phyloP scores from a whole-genome alignment of 2,888 invertebrate genomes.

The Drosophila diplacantha region DNA sequence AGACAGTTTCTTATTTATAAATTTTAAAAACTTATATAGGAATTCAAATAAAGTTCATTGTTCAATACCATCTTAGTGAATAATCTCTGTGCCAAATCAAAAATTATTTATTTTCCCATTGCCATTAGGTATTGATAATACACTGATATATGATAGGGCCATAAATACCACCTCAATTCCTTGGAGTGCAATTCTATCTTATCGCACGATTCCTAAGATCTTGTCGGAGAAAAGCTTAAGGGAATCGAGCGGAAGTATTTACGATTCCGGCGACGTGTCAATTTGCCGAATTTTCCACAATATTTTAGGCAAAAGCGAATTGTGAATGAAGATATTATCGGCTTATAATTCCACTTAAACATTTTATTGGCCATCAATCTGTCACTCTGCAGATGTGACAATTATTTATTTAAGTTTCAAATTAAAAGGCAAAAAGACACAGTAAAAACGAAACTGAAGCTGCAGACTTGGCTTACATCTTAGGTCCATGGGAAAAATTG shows the following conservation, averaged over 20 bases:
- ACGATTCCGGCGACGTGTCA: not conserved
- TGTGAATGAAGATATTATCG: not conserved
- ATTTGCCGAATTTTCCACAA: not conserved
- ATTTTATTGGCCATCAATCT: conserved; percentile 5
- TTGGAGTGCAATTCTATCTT: conserved; percentile 24
- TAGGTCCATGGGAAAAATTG: conserved; percentile 2
- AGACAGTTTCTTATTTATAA: no score
- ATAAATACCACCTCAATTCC: conserved; percentile 6
- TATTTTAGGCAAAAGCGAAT: not conserved
- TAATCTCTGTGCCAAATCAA: conserved; percentile 29
- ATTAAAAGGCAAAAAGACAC: not conserved
- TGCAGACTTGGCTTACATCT: not conserved
- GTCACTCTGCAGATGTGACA: not conserved
- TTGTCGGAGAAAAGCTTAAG: conserved; percentile 2
- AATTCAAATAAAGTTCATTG: not conserved
- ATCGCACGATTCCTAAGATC: conserved; percentile 14
- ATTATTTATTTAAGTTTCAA: not conserved
- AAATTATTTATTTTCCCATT: conserved; percentile 26
- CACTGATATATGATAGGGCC: conserved; percentile 4
- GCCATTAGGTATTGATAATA: conserved; percentile 7
- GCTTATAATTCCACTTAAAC: not conserved
- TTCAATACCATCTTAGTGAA: conserved; percentile 9
- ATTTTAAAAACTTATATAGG: not conserved
- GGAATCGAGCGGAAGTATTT: conserved; percentile 11
- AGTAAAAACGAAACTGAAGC: not conserved